Base-by-base conservation (phyloP, 2,888 invertebrate genomes). In the Acholoe squamosa region DNA sequence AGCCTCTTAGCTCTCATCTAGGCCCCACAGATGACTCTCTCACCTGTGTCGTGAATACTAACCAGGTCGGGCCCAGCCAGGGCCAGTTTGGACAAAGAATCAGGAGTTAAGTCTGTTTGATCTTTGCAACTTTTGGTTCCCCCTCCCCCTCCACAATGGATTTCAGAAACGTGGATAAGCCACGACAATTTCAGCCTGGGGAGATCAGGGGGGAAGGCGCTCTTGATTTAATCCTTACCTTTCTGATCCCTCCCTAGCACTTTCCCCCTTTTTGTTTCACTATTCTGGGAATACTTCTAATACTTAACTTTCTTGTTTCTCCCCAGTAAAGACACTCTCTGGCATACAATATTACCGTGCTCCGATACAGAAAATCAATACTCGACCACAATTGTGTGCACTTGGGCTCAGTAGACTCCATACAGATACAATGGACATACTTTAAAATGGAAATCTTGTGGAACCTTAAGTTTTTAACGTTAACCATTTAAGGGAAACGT, bases 71-170 rank as follows among this genome's bases (percentile, higher is more conserved):
- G 16, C 52, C 19, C 54, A 52, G 25, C 22, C 54, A 12, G 28
- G 28, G 54, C 54, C 25, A 54, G 86, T 86, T 86, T 86, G 86
- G 52, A 86, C 86, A 86, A 86, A 86, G 86, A 86, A 86, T 86
- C 86, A 86, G 86, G 7, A 28, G 28, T 54, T 86, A 86, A 86
- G 33, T 31, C 54, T 86, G 86, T 86, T 86, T 86, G 86, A 86
- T 86, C 86, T 12, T 86, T 54, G 86, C 86, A 86, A 86, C 86
- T 86, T 86, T 56, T 86, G 28, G 28, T 28, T 84, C 84, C 56
- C 56, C 28, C 84, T 22, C 43, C 84, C 54, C 31, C 77, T 28
- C 77, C 77, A 77, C 76, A 76, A 31, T 76, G 76, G 76, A 76
- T 76, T 31, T 76, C 76, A 31, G 76, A 76, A 43, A 76, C 28